A percentile compares a stretch with the other conserved stretches of the same genome.
These are phyloP conservation scores for Pangasius krempfi DNA, from an alignment of 2,797 vertebrate species.

Conservation along the genomic window DNA sequence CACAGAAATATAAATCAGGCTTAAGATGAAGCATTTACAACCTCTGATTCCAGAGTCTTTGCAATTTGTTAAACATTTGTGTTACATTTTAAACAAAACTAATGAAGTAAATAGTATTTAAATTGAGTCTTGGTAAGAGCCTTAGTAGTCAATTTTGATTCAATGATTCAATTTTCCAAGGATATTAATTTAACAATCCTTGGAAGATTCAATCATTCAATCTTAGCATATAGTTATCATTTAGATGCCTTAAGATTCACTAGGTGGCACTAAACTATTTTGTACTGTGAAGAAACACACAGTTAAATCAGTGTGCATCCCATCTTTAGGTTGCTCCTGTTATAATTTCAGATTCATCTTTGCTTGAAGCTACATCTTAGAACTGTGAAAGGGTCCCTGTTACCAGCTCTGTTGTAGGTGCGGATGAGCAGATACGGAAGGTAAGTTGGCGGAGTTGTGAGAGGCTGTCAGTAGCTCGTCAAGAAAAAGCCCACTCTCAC, in stretches of 20 bases:
- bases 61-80: background rate
- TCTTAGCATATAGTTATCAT: background rate
- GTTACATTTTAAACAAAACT: background rate
- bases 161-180: background rate
- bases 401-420: background rate
- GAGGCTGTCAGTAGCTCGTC: constrained; percentile 72
- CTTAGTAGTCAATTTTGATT: background rate
- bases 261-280: background rate
- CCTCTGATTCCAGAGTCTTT: background rate
- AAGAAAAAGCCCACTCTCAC: constrained; percentile 76
- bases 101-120: background rate
- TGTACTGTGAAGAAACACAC: too few species aligned
- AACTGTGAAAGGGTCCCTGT: constrained; percentile 5
- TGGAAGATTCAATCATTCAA: too few species aligned
- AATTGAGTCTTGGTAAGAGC: background rate
- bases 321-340: background rate
- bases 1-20: background rate
- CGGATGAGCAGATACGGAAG: constrained; percentile 44
- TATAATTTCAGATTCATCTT: background rate
- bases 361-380: background rate
- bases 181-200: background rate
- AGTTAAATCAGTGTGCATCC: background rate
- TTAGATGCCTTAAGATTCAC: too few species aligned
- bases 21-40: background rate
- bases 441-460: constrained; percentile 69